phyloP scores from a whole-genome alignment of 2,113 vertebrate genomes.

The Urocolius indicus region DNA sequence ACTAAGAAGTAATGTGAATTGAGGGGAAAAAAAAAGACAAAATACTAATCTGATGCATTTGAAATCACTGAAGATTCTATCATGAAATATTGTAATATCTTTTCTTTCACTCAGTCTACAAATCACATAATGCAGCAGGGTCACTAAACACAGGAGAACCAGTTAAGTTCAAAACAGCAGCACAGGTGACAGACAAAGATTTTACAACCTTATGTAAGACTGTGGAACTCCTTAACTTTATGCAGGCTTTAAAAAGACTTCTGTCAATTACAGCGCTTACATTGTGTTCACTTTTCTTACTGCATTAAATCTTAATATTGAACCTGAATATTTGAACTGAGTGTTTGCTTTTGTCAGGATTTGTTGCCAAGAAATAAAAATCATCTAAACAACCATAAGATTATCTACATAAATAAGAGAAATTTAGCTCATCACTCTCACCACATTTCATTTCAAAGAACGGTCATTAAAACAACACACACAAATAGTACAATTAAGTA shows the following conservation, averaged over 20 bases:
- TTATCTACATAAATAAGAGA: background rate
- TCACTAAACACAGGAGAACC: background rate
- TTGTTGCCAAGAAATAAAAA: background rate
- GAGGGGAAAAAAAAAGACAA: background rate
- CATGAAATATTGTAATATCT: background rate
- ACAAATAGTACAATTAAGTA: background rate
- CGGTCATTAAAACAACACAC: background rate
- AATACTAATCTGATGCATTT: background rate
- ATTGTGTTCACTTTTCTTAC: background rate
- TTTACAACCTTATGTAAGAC: background rate
- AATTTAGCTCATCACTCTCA: background rate
- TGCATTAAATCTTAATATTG: background rate
- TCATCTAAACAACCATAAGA: background rate
- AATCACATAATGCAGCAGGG: background rate
- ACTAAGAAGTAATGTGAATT: background rate
- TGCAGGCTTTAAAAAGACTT: background rate
- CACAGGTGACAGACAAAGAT: background rate
- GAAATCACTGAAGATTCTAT: background rate
- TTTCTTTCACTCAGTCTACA: background rate
- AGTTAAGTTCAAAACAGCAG: background rate
- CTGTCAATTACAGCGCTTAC: background rate
- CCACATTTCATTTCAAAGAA: background rate
- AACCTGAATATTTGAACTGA: background rate
- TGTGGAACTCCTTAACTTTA: background rate
- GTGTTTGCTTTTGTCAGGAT: background rate